phyloP scores from a whole-genome alignment of 2,797 vertebrate species.

The Falco concolor region DNA sequence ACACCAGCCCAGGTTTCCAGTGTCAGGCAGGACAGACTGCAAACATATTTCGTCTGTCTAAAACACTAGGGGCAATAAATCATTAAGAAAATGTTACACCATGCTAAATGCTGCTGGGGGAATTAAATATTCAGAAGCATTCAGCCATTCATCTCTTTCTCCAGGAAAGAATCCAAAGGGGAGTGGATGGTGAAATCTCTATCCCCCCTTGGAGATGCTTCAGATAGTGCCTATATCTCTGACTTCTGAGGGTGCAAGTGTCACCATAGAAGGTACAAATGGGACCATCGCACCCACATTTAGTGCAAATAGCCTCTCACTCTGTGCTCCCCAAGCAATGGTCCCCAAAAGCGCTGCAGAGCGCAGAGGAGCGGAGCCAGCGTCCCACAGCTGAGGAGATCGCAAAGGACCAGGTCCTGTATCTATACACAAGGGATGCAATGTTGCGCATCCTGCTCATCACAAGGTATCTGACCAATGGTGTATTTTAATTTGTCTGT shows the following conservation, averaged over 20 bases:
- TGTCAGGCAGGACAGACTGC: not conserved
- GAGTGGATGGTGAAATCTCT: not conserved
- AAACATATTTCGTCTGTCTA: not conserved
- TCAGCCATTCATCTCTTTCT: not conserved
- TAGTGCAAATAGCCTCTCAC: not conserved
- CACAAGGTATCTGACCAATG: not conserved
- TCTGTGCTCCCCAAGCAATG: not conserved
- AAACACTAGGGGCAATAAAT: not conserved
- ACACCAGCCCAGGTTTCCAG: not conserved
- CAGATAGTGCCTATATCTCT: not conserved
- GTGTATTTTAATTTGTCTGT: not conserved
- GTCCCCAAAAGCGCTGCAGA: not conserved
- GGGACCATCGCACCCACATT: not conserved
- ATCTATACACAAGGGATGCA: not conserved
- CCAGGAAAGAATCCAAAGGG: not conserved
- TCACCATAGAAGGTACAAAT: not conserved
- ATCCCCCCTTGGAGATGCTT: not conserved
- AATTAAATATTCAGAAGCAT: not conserved
- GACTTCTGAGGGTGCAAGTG: not conserved
- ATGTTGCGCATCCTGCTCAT: not conserved
- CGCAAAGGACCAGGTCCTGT: not conserved
- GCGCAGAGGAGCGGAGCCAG: not conserved
- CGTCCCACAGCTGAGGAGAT: not conserved
- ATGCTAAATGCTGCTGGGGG: not conserved
- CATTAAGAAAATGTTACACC: not conserved